Base-by-base conservation (phyloP, 2,888 invertebrate species). In the Athalia rosae region DNA sequence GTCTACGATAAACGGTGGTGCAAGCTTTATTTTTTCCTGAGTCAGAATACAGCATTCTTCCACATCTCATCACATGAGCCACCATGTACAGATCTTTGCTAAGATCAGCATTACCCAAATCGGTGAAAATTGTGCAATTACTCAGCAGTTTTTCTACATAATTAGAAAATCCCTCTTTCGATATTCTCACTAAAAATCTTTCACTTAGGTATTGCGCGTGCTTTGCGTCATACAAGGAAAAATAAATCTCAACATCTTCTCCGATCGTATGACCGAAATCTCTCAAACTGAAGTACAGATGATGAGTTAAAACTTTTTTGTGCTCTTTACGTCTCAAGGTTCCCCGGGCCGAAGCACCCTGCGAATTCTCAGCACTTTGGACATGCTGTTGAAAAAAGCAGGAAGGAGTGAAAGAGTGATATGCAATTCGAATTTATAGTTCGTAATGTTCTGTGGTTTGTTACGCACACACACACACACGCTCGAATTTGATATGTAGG, bases 31-130 rank as follows among this genome's bases (percentile, higher is more conserved):
- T 89, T 69, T 89, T 89, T 0, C 88, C 84, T 1, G 91, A 92
- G 59, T 93, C 93, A 1, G 94, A 93, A 64, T 93, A 93, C 13
- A 96, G 92, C 93, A 97, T 96, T 85, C 95, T 93, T 2, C 98
- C 98, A 76, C 97, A 95, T 73, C 98, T 93, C 91, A 97, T 95
- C 66, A 98, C 96, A 90, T 97, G 97, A 80, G 96, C 96, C 50
- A 98, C 95, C 82, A 98, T 92, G 91, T 95, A 97, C 43, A 98
- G 92, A 85, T 98, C 97, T 79, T 95, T 94, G 77, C 94, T 94
- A 76, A 97, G 92, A 89, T 98, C 98, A 61, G 95, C 93, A 82
- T 94, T 95, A 73, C 97, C 97, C 85, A 97, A 91, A 83, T 92
- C 94, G 28, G 97, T 96, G 89, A 98, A 98, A 78, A 98, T 93